phyloP scores from a whole-genome alignment of 2,888 invertebrate genomes.

The Andricus quercusramuli region DNA sequence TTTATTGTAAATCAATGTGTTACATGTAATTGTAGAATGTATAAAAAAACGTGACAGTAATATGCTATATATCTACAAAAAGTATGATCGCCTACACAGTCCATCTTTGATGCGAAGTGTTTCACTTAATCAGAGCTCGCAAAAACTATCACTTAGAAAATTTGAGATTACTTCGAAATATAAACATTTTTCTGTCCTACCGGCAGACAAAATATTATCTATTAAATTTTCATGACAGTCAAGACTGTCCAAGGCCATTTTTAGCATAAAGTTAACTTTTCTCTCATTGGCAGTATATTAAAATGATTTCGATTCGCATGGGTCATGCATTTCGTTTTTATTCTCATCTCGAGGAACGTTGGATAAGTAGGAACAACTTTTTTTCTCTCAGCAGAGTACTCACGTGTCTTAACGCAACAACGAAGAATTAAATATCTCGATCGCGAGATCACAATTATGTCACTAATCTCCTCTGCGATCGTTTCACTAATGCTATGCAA shows the following conservation, averaged over 20 bases:
- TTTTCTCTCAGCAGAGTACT: background rate
- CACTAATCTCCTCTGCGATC: constrained; percentile 1
- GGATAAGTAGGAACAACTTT: background rate
- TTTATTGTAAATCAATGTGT: constrained; percentile 60
- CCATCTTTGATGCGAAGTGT: constrained; percentile 3
- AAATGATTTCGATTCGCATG: constrained; percentile 12
- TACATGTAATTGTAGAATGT: constrained; percentile 56
- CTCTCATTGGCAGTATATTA: constrained; percentile 27
- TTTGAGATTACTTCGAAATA: constrained; percentile 44
- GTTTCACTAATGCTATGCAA: constrained; percentile 17
- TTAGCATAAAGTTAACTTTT: constrained; percentile 16
- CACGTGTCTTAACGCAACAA: background rate
- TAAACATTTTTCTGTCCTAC: constrained; percentile 34
- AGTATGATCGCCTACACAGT: constrained; percentile 19
- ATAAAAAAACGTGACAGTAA: constrained; percentile 52
- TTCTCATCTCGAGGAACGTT: constrained; percentile 5
- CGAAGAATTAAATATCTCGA: constrained; percentile 11
- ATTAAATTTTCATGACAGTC: background rate
- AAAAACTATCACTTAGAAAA: constrained; percentile 43
- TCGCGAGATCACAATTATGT: background rate
- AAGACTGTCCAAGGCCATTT: constrained; percentile 22
- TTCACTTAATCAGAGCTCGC: constrained; percentile 42
- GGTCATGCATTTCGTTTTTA: constrained; percentile 8
- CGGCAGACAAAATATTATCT: background rate
- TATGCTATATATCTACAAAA: constrained; percentile 31